Conservation (phyloP, 2,113 vertebrate genomes). For the Phylloscopus trochilus region DNA sequence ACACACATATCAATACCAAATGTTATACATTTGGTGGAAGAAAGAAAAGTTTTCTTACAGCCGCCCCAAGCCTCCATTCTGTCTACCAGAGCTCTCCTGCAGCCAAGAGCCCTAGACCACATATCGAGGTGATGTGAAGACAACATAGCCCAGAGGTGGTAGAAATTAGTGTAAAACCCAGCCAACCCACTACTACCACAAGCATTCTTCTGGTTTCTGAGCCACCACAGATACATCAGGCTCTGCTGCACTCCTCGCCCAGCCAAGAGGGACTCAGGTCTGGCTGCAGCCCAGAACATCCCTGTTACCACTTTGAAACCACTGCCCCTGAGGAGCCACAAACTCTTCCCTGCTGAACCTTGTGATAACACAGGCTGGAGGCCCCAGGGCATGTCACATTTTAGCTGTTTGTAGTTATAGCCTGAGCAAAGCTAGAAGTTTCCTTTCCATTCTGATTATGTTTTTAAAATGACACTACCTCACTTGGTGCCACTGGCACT, state of each 20-base stretch:
- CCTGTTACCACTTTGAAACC: not conserved
- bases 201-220: not conserved
- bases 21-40: not conserved
- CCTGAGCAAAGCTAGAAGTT: not conserved
- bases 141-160: not conserved
- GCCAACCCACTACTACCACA: not conserved
- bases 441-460: not conserved
- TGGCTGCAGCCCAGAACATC: not conserved
- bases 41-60: not conserved
- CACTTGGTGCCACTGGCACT: not conserved
- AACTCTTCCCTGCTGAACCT: not conserved
- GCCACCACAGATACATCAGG: not conserved
- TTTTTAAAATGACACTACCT: not conserved
- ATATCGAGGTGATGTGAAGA: fast-evolving
- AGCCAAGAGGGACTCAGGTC: fast-evolving
- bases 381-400: not conserved
- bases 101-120: fast-evolving
- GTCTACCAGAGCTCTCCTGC: not conserved
- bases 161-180: not conserved
- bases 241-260: not conserved
- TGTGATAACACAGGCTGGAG: not conserved
- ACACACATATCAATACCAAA: not conserved
- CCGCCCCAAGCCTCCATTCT: not conserved
- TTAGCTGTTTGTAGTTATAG: not conserved
- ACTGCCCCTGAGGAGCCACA: not conserved